phyloP scores from a whole-genome alignment of 1,140 invertebrate species.

The Holotrichia oblita region DNA sequence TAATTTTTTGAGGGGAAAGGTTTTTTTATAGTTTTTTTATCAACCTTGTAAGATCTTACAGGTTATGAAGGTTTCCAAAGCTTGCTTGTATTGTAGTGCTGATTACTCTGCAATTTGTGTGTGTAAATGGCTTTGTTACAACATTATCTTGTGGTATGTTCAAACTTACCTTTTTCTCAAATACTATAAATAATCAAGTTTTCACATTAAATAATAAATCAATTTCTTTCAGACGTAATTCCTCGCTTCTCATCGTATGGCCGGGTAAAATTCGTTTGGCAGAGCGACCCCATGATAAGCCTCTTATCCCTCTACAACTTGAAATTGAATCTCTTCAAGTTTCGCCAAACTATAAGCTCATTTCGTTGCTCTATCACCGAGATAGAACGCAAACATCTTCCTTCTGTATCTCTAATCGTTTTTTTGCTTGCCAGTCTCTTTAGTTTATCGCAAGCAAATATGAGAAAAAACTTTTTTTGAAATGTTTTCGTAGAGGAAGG shows the following conservation, averaged over 20 bases:
- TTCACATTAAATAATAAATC: neutral
- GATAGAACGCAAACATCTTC: neutral
- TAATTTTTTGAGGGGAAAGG: too few relatives aligned
- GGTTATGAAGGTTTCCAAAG: too few relatives aligned
- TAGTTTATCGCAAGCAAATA: neutral
- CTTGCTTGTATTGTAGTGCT: too few relatives aligned
- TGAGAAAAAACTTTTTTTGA: neutral
- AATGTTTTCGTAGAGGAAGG: neutral
- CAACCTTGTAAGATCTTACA: too few relatives aligned
- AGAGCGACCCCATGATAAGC: neutral
- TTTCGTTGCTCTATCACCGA: neutral
- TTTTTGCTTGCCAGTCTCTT: neutral
- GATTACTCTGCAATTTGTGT: too few relatives aligned
- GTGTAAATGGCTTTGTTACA: too few relatives aligned
- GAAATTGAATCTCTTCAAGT: conserved; percentile 17
- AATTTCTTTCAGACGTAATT: neutral
- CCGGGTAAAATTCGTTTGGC: neutral
- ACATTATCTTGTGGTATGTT: too few relatives aligned
- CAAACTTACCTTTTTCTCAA: too few relatives aligned
- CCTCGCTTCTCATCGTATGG: neutral
- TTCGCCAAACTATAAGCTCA: conserved; percentile 12
- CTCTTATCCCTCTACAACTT: conserved; percentile 4
- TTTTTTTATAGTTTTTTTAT: too few relatives aligned
- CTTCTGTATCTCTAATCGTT: neutral
- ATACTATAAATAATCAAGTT: too few relatives aligned